Base-by-base conservation (phyloP, 1,140 invertebrate genomes). In the Panagrolaimus sp. region DNA sequence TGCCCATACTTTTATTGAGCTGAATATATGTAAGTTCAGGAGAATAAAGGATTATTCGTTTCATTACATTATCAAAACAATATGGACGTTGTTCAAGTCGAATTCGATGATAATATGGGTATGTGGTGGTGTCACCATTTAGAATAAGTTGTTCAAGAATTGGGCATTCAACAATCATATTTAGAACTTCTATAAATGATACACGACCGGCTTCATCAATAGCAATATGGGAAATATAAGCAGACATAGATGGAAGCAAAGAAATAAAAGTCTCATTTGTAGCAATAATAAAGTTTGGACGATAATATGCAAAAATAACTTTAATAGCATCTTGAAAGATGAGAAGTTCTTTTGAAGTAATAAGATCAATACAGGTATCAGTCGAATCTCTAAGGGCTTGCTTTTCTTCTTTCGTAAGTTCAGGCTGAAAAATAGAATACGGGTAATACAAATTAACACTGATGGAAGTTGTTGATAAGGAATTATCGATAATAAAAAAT, bases 131-230 rank as follows among this genome's bases (percentile, higher is more conserved):
- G 13, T 57, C 51, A 2, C 51, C 51, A 27, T 1, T 27, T 11
- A 57, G n/a, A 9, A 57, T 27, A 9, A 57, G 51, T 16, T 57
- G 51, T 27, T 57, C 51, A 27, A 57, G 51, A 25, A 5, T 57
- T 9, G 20, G 51, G 13, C 4, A 13, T 57, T 57, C 51, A 5
- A 16, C 27, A 2, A 57, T 16, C 20, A 57, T 57, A 3, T 11
- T 27, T 11, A 57, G 20, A 27, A 9, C n/a, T 11, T 57, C 51
- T 1, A 57, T 57, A 1, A 27, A 20, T 20, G 20, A 16, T 9
- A 57, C n/a, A n/a, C 51, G 20, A 11, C 51, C 51, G 4, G 51
- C 51, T 57, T 57, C 51, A 23, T 57, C 51, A 27, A 57, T 8
- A 20, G 27, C 11, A 5, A 57, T 13, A 20, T 57, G 51, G 11